Conservation (phyloP, 35 echinoderm and acorn worm genomes). For the Holothuria glaberrima region DNA sequence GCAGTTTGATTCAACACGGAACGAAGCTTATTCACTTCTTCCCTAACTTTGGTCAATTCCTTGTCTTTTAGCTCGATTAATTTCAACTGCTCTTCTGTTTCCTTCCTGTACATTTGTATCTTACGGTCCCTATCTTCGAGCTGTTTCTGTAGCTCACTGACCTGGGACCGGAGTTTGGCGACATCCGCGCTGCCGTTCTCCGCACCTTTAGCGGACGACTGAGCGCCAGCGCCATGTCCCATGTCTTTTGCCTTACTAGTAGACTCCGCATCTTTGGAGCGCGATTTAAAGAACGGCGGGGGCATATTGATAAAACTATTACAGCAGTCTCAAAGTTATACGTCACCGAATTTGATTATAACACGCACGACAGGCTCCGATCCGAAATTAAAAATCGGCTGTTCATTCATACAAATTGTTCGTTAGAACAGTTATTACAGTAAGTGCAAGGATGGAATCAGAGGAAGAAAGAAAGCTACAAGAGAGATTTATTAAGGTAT, state of each 20-base stretch:
- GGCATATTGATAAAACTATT: conserved; percentile 16
- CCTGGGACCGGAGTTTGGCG: conserved; percentile 65
- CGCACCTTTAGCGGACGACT: conserved; percentile 28
- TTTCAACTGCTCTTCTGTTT: conserved; percentile 48
- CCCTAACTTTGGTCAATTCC: conserved; percentile 70
- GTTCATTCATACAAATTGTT: no score
- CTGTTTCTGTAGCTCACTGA: conserved; percentile 73
- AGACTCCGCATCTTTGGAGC: conserved; percentile 53
- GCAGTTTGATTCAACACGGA: conserved; percentile 76
- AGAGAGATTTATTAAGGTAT: no score
- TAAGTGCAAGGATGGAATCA: no score
- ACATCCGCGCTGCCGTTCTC: conserved; percentile 50
- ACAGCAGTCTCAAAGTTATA: no score
- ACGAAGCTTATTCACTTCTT: conserved; percentile 92
- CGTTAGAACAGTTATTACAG: no score
- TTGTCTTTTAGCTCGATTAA: conserved; percentile 69
- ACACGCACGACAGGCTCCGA: no score
- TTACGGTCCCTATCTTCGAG: conserved; percentile 67
- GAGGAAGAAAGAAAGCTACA: no score
- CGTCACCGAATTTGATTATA: no score
- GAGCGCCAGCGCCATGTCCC: conserved; percentile 54
- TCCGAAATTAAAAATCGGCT: no score
- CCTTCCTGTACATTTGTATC: conserved; percentile 53
- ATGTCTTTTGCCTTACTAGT: conserved; percentile 47
- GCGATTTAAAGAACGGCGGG: conserved; percentile 61